Conservation (phyloP, 1,140 invertebrate species). For the Bicyclus anynana region DNA sequence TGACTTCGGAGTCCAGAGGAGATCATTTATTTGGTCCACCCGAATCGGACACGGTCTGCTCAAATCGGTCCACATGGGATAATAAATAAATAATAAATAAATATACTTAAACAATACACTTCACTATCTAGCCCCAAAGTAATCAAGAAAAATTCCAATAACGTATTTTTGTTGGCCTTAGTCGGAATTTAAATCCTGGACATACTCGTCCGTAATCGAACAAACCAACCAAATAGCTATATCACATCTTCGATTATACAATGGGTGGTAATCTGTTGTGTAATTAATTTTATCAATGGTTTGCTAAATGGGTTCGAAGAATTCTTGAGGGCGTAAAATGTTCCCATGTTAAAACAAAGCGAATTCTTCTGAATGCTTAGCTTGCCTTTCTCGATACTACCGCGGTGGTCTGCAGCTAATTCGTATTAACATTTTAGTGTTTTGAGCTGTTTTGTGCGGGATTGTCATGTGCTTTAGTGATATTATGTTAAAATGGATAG, state of each 20-base stretch:
- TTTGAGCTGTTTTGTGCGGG: slow-evolving; percentile 35
- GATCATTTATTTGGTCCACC: no score
- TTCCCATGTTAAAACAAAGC: slow-evolving; percentile 30
- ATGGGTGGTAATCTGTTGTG: slow-evolving; percentile 11
- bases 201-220: no score
- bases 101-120: no score
- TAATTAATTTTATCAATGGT: slow-evolving; percentile 24
- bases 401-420: slow-evolving; percentile 33
- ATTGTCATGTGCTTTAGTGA: slow-evolving; percentile 32
- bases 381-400: slow-evolving; percentile 45
- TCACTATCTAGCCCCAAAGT: no score
- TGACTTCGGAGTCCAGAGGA: no score
- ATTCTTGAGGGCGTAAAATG: slow-evolving; percentile 18
- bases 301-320: slow-evolving; percentile 25
- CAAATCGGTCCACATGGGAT: no score
- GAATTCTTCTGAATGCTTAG: slow-evolving; percentile 58
- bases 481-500: not conserved
- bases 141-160: no score
- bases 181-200: no score
- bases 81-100: no score
- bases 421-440: slow-evolving; percentile 37
- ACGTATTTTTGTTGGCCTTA: no score
- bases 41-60: no score
- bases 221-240: not conserved
- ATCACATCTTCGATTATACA: not conserved